Conservation (phyloP, 1,140 invertebrate species). For the Octopus sinensis region DNA sequence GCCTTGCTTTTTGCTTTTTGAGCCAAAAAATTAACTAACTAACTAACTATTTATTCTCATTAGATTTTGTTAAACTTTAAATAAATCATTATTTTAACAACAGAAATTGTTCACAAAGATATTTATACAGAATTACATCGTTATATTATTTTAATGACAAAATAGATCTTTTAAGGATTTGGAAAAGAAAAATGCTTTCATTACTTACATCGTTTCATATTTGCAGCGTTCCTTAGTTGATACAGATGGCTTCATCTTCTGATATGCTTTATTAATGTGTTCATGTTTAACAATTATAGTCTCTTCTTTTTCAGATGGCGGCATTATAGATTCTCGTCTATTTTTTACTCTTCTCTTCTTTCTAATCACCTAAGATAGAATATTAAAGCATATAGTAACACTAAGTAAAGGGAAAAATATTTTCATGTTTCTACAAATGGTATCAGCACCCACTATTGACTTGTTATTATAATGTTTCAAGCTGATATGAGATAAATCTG, state of each 20-base stretch:
- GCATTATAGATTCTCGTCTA: conserved; percentile 25
- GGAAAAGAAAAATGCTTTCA: background rate
- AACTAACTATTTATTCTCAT: too few species aligned
- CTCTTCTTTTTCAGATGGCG: conserved; percentile 17
- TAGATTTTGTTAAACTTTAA: too few species aligned
- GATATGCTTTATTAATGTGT: conserved; percentile 63
- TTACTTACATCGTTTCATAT: conserved; percentile 63
- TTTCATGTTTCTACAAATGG: background rate
- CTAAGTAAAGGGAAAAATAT: conserved; percentile 27
- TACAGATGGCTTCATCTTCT: conserved; percentile 68
- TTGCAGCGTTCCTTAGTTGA: conserved; percentile 63
- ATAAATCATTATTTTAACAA: too few species aligned
- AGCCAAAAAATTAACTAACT: too few species aligned
- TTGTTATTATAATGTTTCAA: background rate
- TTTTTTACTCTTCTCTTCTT: conserved; percentile 20
- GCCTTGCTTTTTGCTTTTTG: too few species aligned
- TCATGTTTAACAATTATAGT: conserved; percentile 50
- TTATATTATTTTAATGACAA: too few species aligned
- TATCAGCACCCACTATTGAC: background rate
- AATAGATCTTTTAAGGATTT: too few species aligned
- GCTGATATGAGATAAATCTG: conserved; percentile 3
- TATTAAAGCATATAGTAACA: conserved; percentile 14
- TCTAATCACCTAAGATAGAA: conserved; percentile 8
- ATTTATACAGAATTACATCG: too few species aligned
- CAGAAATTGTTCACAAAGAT: too few species aligned